Percentiles rank a stretch among this genome's conserved stretches.
Conservation (phyloP, 1,140 invertebrate genomes). For the Hyposmocoma kahamanoa region DNA sequence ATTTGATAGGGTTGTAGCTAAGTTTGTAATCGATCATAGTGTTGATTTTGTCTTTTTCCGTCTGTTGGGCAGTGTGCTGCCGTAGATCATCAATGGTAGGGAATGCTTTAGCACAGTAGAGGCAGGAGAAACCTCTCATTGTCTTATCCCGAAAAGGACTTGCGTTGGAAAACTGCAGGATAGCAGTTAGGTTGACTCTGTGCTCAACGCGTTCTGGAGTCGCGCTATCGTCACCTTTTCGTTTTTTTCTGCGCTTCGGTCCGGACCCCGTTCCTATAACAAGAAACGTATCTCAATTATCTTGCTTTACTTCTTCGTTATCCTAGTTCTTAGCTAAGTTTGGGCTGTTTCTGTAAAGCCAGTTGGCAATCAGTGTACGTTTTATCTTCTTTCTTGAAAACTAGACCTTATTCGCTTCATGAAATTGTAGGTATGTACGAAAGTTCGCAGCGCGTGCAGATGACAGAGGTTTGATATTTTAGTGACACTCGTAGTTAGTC, state of each 20-base stretch:
- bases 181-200: slow-evolving; percentile 60
- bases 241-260: slow-evolving; percentile 56
- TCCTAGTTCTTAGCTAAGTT: too few relatives aligned
- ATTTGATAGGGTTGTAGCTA: slow-evolving; percentile 62
- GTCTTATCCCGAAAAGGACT: slow-evolving; percentile 64
- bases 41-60: slow-evolving; percentile 59
- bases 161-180: slow-evolving; percentile 62
- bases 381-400: too few relatives aligned
- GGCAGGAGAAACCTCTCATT: slow-evolving; percentile 55
- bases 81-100: slow-evolving; percentile 45
- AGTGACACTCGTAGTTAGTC: too few relatives aligned
- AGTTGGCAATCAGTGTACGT: too few relatives aligned
- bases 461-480: too few relatives aligned
- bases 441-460: too few relatives aligned
- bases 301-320: slow-evolving; percentile 44
- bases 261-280: slow-evolving; percentile 64
- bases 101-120: slow-evolving; percentile 59
- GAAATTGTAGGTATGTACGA: too few relatives aligned
- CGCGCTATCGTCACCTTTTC: slow-evolving; percentile 52
- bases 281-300: slow-evolving; percentile 66
- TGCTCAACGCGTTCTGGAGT: slow-evolving; percentile 63
- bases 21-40: slow-evolving; percentile 62
- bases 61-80: slow-evolving; percentile 41
- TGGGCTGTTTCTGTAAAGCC: too few relatives aligned
- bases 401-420: too few relatives aligned